Evolutionary conservation across 2,113 vertebrate genomes (phyloP), one percentile per base, ranked within the genome.

Genomic region (Meles meles): DNA sequence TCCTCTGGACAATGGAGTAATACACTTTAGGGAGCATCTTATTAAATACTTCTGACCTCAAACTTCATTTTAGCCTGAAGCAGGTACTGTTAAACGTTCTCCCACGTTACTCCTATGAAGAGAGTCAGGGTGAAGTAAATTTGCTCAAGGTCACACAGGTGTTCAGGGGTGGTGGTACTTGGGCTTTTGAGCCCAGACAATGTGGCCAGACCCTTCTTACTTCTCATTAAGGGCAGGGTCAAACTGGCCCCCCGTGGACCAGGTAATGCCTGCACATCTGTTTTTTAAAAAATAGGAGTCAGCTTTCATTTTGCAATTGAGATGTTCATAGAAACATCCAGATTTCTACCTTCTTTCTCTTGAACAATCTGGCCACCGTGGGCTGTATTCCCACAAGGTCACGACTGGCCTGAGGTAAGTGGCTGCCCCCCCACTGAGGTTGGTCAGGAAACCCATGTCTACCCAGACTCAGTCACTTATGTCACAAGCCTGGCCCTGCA

Each of bases 301-400:
- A 69, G 44, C 63, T 96, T 93, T 94, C 93, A 93, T 74, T 93
- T 74, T 86, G 69, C 90, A 96, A 90, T 89, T 49, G 34, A 61
- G 20, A 91, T 77, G 88, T 55, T 67, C 76, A 67, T 4, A 83
- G 61, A 93, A 93, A 85, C 59, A 91, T 44, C 55, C 71, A 23
- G 29, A 10, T 61, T 57, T 83, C 34, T 63, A 71, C 84, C 72
- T 93, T 72, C 74, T 96, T 93, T 72, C 74, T 96, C 95, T 96
- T 90, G 27, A 76, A 94, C 95, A 77, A 79, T 20, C 52, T 88
- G 63, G 57, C 42, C 77, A 42, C 47, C 13, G 17, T 69, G 57
- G 34, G n/a, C 57, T 29, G 29, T 69, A 31, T 87, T 76, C 81
- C 55, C 71, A 87, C 59, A 55, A 84, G 44, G 65, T 61, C 90